Evolutionary conservation across 2,113 vertebrate genomes (phyloP).

Genomic region (Elephantulus edwardii): DNA sequence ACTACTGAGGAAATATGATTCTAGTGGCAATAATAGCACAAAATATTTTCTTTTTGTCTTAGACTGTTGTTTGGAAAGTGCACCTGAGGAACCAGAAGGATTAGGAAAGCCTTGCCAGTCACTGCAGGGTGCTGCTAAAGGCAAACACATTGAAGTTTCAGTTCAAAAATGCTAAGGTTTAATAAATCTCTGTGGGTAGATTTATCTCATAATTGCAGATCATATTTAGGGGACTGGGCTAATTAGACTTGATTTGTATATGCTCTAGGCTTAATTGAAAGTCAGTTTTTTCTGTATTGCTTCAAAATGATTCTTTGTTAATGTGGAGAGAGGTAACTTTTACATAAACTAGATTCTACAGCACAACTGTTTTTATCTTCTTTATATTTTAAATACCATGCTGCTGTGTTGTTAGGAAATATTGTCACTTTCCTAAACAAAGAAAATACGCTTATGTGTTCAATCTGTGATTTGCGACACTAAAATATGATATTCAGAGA

Average conservation of each 20-base stretch:
- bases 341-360: slow-evolving; percentile 57
- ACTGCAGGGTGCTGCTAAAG: slow-evolving; percentile 61
- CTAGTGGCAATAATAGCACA: not conserved
- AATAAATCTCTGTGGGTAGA: slow-evolving; percentile 76
- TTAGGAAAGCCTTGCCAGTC: slow-evolving; percentile 69
- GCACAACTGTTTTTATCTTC: slow-evolving; percentile 10
- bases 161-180: slow-evolving; percentile 79
- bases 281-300: slow-evolving; percentile 67
- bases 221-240: slow-evolving; percentile 78
- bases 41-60: slow-evolving; percentile 29
- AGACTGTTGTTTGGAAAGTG: slow-evolving; percentile 54
- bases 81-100: slow-evolving; percentile 54
- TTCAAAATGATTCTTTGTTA: slow-evolving; percentile 68
- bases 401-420: not conserved
- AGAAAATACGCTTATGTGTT: slow-evolving; percentile 44
- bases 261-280: slow-evolving; percentile 78
- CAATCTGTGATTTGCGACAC: not conserved
- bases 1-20: slow-evolving; percentile 18
- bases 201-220: slow-evolving; percentile 84
- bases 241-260: slow-evolving; percentile 80
- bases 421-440: slow-evolving; percentile 59
- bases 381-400: slow-evolving; percentile 22
- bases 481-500: slow-evolving; percentile 53
- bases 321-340: slow-evolving; percentile 45
- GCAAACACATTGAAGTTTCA: slow-evolving; percentile 70